A percentile compares a stretch with the other conserved stretches of the same genome.
Evolutionary conservation across 2,113 vertebrate species (phyloP).

Genomic region (Aspidoscelis tigris): DNA sequence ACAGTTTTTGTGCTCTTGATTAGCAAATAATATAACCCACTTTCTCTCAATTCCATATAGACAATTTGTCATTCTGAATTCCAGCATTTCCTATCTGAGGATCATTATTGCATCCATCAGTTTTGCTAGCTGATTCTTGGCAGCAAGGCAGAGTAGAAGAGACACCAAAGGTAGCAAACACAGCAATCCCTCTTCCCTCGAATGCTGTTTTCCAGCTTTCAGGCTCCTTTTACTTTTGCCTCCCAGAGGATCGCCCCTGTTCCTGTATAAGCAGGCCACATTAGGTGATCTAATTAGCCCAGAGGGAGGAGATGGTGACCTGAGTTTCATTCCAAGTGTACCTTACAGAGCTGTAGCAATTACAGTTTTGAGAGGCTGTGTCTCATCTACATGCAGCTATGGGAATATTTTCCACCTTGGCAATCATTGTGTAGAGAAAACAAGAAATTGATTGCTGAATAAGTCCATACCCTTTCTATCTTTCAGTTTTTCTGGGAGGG

Average conservation of each 20-base stretch:
- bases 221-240: accelerated
- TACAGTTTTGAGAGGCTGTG: background rate
- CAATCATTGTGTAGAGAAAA: background rate
- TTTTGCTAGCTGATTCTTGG: background rate
- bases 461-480: background rate
- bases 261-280: conserved; percentile 17
- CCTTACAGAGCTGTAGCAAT: background rate
- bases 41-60: background rate
- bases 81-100: background rate
- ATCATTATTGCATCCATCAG: background rate
- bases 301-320: background rate
- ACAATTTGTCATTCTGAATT: background rate
- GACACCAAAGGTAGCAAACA: background rate
- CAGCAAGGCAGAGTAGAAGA: background rate
- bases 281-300: background rate
- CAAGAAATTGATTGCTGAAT: background rate
- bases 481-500: background rate
- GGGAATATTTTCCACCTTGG: conserved; percentile 13
- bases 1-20: background rate
- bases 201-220: background rate
- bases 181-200: background rate
- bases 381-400: background rate
- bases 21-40: background rate
- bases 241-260: background rate
- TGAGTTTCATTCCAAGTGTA: background rate